Evolutionary conservation across 2,113 vertebrate genomes (phyloP), one percentile per base, ranked within the genome.

Genomic region (Microcebus jonahi): DNA sequence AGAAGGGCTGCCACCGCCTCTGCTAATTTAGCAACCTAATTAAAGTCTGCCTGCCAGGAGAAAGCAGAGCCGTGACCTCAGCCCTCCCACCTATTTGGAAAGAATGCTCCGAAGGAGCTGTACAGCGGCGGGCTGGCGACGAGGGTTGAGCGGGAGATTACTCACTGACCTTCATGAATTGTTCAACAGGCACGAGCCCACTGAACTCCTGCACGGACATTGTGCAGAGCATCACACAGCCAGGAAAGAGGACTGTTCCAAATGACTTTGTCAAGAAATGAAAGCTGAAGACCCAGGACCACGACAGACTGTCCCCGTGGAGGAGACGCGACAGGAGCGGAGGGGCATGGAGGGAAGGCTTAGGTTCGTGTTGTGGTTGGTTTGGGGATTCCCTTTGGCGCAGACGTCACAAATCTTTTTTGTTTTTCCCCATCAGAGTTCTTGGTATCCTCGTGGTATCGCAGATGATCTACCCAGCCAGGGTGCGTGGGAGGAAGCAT

Each of bases 1-100:
- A 84, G 48, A 79, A 88, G 42, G 48, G 76, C 2, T 18, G 36
- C 45, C 21, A 0, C 3, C 2, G 65, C 94, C 95, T 97, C 59
- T 39, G 71, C 95, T 71, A 96, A 97, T 94, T 97, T 94, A 95
- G 82, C 5, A 91, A 95, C 85, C 95, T 98, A 96, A 97, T 98
- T 96, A 96, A 92, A 96, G 96, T 75, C 91, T 31, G 59, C 18
- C 88, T 53, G 76, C 97, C 83, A 36, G n/a, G 65, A 68, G 93
- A 59, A 63, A 97, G 63, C 96, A 97, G 82, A 76, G 80, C n/a
- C 3, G 45, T 34, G 85, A 55, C 91, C 93, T 96, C 75, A 68
- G 92, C 77, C 80, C 76, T 94, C 97, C 91, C 61, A 48, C 68
- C 97, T 90, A 53, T 96, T 97, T 95, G 96, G 95, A 96, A 97